phyloP scores from a whole-genome alignment of 2,113 vertebrate species.

The Nannobrachium achirus region DNA sequence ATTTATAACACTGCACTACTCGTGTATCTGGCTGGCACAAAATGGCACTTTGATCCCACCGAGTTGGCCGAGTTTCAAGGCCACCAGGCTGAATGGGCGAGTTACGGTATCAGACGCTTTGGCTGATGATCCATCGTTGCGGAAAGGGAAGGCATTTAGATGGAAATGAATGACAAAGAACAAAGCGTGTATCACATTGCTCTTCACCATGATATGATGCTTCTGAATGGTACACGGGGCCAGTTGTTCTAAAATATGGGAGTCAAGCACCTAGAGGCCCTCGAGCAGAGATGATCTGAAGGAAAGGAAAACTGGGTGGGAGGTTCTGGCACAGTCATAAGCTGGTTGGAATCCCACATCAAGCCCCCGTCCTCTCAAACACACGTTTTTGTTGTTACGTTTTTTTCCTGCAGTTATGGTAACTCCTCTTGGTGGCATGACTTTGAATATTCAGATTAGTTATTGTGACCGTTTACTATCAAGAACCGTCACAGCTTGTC shows the following conservation, averaged over 20 bases:
- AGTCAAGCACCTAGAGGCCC: conserved; percentile 27
- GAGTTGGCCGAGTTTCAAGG: conserved; percentile 39
- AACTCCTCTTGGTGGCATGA: too few relatives aligned
- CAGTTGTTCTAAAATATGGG: conserved; percentile 20
- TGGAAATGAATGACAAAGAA: conserved; percentile 37
- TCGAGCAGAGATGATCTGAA: conserved; percentile 40
- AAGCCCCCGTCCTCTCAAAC: too few relatives aligned
- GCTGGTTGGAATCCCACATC: too few relatives aligned
- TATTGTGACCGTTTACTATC: too few relatives aligned
- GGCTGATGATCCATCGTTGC: conserved; percentile 9
- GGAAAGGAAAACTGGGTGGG: conserved; percentile 5
- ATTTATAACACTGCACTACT: too few relatives aligned
- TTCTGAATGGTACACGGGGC: conserved; percentile 31
- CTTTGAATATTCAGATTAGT: too few relatives aligned
- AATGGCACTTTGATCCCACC: conserved; percentile 8
- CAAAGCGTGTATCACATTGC: conserved; percentile 6
- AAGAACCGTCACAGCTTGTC: too few relatives aligned
- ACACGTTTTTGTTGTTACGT: too few relatives aligned
- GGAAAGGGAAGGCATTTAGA: conserved; percentile 29
- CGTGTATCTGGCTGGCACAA: too few relatives aligned
- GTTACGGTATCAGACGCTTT: conserved; percentile 35
- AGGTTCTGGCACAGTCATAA: too few relatives aligned
- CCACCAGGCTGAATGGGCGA: conserved; percentile 18
- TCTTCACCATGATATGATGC: conserved; percentile 50
- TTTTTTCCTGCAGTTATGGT: too few relatives aligned